phyloP scores from a whole-genome alignment of 30 jellyfish, hydroid and myxozoan species.

The Chironex yamaguchii region DNA sequence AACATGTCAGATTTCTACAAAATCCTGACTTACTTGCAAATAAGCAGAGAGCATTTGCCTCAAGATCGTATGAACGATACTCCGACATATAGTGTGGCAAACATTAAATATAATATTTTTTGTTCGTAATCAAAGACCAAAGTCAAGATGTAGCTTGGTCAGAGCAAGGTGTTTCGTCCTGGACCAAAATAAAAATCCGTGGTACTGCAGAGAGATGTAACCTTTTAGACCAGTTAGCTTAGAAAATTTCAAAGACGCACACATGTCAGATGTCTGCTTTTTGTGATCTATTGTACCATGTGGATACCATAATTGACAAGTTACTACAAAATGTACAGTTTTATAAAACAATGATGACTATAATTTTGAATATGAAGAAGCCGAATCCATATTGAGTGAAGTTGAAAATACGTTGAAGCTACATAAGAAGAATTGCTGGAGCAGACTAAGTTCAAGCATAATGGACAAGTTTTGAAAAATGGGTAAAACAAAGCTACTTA shows the following conservation, averaged over 20 bases:
- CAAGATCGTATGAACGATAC: constrained; percentile 30
- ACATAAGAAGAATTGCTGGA: too few relatives aligned
- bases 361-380: constrained; percentile 4
- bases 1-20: constrained; percentile 36
- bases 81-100: constrained; percentile 15
- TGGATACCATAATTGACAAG: constrained; percentile 31
- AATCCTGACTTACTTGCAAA: constrained; percentile 4
- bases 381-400: constrained; percentile 1
- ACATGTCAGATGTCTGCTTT: constrained; percentile 9
- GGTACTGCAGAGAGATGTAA: constrained; percentile 12
- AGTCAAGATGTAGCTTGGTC: constrained; percentile 34
- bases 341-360: not conserved
- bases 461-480: too few relatives aligned
- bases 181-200: constrained; percentile 38
- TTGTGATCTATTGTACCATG: constrained; percentile 55
- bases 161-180: constrained; percentile 35
- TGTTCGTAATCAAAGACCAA: constrained; percentile 1
- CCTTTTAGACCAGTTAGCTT: constrained; percentile 32
- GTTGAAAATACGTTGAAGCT: not conserved
- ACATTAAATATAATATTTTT: constrained; percentile 3
- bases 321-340: constrained; percentile 8
- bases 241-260: constrained; percentile 31
- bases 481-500: too few relatives aligned
- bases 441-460: too few relatives aligned
- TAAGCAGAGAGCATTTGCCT: constrained; percentile 20